A percentile compares a stretch with the other conserved stretches of the same genome.
These are phyloP conservation scores for Agelastica alni DNA, from an alignment of 2,888 invertebrate species.

Conservation along the genomic window DNA sequence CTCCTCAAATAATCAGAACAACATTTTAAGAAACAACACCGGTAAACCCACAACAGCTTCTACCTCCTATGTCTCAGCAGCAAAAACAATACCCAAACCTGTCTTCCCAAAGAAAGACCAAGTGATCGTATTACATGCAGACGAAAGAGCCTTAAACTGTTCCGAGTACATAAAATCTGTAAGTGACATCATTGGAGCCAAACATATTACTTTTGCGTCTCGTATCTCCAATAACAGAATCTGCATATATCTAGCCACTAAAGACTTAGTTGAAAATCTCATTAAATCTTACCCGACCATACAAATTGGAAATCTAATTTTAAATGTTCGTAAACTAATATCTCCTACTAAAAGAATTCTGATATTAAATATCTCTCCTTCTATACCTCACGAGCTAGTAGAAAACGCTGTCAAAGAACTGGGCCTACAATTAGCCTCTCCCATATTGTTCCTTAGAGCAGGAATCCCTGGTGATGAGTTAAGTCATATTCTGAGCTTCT, in stretches of 20 bases:
- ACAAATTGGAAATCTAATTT: not conserved
- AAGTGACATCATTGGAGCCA: not conserved
- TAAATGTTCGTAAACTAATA: not conserved
- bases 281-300: not conserved
- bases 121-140: not conserved
- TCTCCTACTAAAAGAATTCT: too few relatives aligned
- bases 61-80: not conserved
- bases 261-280: not conserved
- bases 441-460: not conserved
- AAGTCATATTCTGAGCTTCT: not conserved
- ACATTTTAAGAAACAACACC: too few relatives aligned
- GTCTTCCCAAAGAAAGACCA: not conserved
- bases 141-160: too few relatives aligned
- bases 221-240: not conserved
- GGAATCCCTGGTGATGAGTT: not conserved
- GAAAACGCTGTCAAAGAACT: not conserved
- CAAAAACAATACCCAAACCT: not conserved
- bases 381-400: not conserved
- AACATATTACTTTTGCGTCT: not conserved
- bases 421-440: conserved; percentile 5
- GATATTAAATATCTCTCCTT: not conserved
- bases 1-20: too few relatives aligned
- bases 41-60: too few relatives aligned
- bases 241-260: not conserved
- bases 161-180: too few relatives aligned